phyloP scores from a whole-genome alignment of 2,888 invertebrate genomes.

The Elegia similella region DNA sequence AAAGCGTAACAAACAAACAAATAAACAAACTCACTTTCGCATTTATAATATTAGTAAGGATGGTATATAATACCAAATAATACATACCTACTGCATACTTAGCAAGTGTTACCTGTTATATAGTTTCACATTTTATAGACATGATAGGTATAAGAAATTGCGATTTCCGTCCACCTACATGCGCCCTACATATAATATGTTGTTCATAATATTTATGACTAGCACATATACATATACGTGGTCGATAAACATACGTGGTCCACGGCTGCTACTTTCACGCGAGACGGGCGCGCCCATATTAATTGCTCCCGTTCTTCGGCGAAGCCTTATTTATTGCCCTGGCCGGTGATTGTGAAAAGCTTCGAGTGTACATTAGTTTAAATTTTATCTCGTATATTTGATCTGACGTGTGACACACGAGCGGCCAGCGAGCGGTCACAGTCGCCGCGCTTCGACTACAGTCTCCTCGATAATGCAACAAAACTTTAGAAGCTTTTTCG shows the following conservation, averaged over 20 bases:
- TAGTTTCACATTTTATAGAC: not conserved
- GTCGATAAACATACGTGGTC: constrained; percentile 57
- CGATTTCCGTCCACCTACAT: constrained; percentile 20
- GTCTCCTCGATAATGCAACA: constrained; percentile 15
- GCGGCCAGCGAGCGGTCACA: constrained; percentile 39
- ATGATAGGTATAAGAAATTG: constrained; percentile 18
- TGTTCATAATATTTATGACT: constrained; percentile 21
- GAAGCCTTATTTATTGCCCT: constrained; percentile 79
- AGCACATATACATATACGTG: constrained; percentile 36
- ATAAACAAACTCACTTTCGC: no score
- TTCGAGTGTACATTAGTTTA: constrained; percentile 76
- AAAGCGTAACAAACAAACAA: no score
- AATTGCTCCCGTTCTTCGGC: constrained; percentile 80
- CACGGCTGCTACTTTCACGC: constrained; percentile 74
- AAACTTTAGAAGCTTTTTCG: constrained; percentile 40
- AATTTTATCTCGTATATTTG: constrained; percentile 71
- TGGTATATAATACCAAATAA: no score
- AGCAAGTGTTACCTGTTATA: not conserved
- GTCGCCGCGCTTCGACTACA: constrained; percentile 15
- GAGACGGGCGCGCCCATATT: constrained; percentile 76
- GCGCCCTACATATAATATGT: constrained; percentile 15
- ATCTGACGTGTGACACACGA: constrained; percentile 73
- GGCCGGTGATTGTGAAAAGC: constrained; percentile 77
- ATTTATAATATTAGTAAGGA: no score
- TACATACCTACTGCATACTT: not conserved